A percentile compares a stretch with the other conserved stretches of the same genome.
Evolutionary conservation across 2,797 vertebrate genomes (phyloP).

Genomic region (Bradypodion ventrale): DNA sequence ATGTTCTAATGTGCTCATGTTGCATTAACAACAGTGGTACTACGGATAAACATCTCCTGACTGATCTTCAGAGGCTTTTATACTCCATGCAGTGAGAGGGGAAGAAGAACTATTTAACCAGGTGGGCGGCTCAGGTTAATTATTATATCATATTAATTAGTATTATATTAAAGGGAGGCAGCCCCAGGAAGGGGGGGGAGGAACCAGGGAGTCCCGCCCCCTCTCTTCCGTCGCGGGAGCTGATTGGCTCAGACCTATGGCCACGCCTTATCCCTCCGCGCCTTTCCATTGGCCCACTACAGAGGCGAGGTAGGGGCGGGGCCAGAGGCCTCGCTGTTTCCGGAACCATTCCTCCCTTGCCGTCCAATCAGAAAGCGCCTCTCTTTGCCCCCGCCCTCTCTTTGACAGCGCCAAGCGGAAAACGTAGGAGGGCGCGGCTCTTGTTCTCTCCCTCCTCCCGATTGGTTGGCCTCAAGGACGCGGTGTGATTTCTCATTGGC

Average conservation of each 20-base stretch:
- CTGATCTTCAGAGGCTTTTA: no score
- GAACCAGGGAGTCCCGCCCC: background rate
- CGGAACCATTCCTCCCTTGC: background rate
- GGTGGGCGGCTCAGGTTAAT: no score
- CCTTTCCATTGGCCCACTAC: background rate
- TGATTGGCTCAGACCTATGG: background rate
- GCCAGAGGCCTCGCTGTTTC: background rate
- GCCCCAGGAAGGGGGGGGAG: no score
- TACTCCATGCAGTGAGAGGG: no score
- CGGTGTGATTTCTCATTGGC: slow-evolving; percentile 68
- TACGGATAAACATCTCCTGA: no score
- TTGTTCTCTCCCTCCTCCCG: background rate
- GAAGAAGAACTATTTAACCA: no score
- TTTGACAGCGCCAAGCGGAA: background rate
- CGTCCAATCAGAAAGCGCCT: slow-evolving; percentile 3
- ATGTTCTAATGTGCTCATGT: no score
- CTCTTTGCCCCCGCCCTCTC: background rate
- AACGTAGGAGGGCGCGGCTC: background rate
- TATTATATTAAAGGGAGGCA: no score
- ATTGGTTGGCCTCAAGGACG: slow-evolving; percentile 60
- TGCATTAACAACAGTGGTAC: no score
- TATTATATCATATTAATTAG: no score
- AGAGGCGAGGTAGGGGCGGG: background rate
- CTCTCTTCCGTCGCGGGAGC: accelerated
- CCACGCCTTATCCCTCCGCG: background rate